Evolutionary conservation across 92 coral and sea anemone genomes (phyloP), one percentile per base, ranked within the genome.

Genomic region (Nematostella vectensis): DNA sequence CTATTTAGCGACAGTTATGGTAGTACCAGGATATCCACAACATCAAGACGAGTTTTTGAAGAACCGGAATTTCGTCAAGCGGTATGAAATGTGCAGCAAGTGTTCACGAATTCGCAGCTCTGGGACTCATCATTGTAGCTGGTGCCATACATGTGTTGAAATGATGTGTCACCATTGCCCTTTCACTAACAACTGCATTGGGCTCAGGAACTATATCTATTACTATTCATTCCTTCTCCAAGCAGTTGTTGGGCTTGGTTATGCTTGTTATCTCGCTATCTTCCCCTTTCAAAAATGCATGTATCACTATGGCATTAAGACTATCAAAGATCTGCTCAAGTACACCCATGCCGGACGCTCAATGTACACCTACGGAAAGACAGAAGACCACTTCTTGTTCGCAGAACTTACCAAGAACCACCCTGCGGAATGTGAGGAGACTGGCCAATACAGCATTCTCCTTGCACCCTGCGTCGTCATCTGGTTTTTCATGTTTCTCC

Each of bases 121-220:
- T 44, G 99, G 95, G 2, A 87, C 99, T 3, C 99, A 93, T 29
- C 99, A 93, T 63, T 93, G 99, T 55, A 73, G 82, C 59, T 87
- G 96, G 85, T 93, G 99, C 31, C 57, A 80, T 25, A 78, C 74
- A 1, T 93, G 99, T 55, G 96, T 93, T 0, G 71, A 78, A 54
- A 82, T 93, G 99, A 93, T 93, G 99, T 93, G 99, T 50, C 99
- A 93, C 29, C 99, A 93, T 47, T 93, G 99, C 26, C 99, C 99
- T 12, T 93, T 93, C 74, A 93, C 99, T 2, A 93, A 93, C 71
- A 93, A 93, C 83, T 93, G 99, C 69, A 79, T 87, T 33, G 99
- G 99, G 1, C 81, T 83, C 42, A 76, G 82, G 29, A 93, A 93
- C 71, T 93, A 93, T 55, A 58, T 82, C 0, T 87, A 93, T 67